A percentile compares a stretch with the other conserved stretches of the same genome.
These are phyloP conservation scores for Pristionchus mayeri DNA, from an alignment of 2,888 invertebrate genomes.

Conservation along the genomic window DNA sequence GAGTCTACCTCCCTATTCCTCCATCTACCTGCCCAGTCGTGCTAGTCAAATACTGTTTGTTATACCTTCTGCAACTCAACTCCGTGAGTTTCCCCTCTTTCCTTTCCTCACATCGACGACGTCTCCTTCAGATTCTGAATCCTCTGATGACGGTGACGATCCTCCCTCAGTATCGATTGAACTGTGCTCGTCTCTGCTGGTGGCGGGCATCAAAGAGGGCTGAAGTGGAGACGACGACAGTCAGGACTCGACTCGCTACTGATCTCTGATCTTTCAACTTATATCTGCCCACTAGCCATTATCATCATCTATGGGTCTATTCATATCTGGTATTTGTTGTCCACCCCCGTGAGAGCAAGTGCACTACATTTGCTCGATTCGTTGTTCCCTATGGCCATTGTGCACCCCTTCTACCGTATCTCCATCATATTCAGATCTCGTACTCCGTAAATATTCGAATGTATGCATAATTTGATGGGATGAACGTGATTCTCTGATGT, in stretches of 20 bases:
- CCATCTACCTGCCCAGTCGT: background rate
- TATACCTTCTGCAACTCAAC: constrained; percentile 72
- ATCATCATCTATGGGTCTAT: background rate
- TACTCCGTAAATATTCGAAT: background rate
- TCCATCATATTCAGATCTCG: constrained; percentile 20
- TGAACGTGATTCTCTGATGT: constrained; percentile 16
- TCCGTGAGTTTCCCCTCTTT: constrained; percentile 62
- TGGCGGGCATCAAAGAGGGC: background rate
- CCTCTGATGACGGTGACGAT: constrained; percentile 75
- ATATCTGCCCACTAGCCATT: background rate
- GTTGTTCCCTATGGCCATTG: constrained; percentile 8
- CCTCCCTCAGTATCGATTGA: constrained; percentile 72
- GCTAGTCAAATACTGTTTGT: constrained; percentile 61
- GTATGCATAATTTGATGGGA: background rate
- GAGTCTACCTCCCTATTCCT: background rate
- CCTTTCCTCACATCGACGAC: background rate
- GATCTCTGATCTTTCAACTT: constrained; percentile 16
- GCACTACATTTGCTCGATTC: background rate
- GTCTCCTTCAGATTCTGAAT: constrained; percentile 69
- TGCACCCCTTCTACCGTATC: background rate
- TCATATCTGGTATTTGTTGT: background rate
- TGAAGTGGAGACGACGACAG: background rate
- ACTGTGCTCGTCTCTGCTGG: background rate
- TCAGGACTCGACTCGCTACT: background rate
- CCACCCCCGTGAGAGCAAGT: background rate